Conservation (phyloP, 2,888 invertebrate genomes). For the Sthenelais limicola region DNA sequence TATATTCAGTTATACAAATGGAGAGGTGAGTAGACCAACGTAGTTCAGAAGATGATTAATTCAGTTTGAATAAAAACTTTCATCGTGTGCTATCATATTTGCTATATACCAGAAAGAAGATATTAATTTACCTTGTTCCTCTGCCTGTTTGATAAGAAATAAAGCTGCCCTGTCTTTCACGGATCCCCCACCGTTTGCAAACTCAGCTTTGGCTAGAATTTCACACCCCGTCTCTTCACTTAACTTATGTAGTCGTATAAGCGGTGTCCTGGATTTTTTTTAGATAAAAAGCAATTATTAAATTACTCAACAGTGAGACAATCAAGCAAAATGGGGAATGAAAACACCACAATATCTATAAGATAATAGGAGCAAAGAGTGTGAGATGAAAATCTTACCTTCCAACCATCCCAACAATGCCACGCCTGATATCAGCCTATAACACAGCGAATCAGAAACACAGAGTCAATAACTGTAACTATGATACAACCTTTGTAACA, state of each 20-base stretch:
- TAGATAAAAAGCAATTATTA: neutral
- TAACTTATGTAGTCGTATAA: constrained; percentile 66
- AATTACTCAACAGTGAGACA: neutral
- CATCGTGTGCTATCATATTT: too few relatives aligned
- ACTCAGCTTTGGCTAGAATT: constrained; percentile 71
- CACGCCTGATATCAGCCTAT: constrained; percentile 63
- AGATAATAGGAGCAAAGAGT: too few relatives aligned
- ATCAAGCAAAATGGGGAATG: neutral
- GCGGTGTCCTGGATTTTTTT: constrained; percentile 61
- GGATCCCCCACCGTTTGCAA: constrained; percentile 72
- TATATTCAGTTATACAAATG: too few relatives aligned
- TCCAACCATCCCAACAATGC: constrained; percentile 68
- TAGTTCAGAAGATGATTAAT: too few relatives aligned
- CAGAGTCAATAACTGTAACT: too few relatives aligned
- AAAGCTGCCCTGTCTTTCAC: constrained; percentile 71
- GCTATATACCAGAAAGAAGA: too few relatives aligned
- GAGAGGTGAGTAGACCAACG: too few relatives aligned
- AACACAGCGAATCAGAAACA: too few relatives aligned
- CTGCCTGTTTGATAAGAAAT: constrained; percentile 69
- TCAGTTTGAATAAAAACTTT: too few relatives aligned
- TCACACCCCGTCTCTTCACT: constrained; percentile 71
- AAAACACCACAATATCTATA: neutral
- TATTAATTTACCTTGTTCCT: constrained; percentile 60
- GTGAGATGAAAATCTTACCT: constrained; percentile 51
- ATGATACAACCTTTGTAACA: too few relatives aligned